Percentiles rank a stretch among this genome's conserved stretches.
These are phyloP conservation scores for Pinna nobilis DNA, from an alignment of 1,140 invertebrate genomes.

Conservation along the genomic window DNA sequence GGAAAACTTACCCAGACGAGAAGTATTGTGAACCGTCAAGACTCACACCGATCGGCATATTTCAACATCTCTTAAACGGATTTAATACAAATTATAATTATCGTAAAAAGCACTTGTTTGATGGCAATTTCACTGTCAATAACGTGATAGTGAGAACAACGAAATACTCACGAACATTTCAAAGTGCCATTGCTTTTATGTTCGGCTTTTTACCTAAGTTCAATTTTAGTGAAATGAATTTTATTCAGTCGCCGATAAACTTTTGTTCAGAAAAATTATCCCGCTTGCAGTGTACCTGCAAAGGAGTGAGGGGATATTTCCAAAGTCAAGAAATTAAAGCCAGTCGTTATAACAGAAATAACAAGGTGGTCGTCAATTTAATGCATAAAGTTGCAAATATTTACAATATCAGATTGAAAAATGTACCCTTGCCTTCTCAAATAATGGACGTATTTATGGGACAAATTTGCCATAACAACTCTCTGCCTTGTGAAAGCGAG, in stretches of 20 bases:
- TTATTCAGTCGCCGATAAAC: slow-evolving; percentile 68
- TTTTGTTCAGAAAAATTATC: slow-evolving; percentile 56
- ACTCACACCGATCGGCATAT: slow-evolving; percentile 82
- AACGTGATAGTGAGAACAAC: slow-evolving; percentile 87
- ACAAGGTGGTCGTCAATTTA: neutral
- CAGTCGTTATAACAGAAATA: neutral
- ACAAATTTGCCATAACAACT: slow-evolving; percentile 88
- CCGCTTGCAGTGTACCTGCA: slow-evolving; percentile 82
- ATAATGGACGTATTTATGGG: slow-evolving; percentile 88
- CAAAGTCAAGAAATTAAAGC: slow-evolving; percentile 30
- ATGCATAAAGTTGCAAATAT: neutral
- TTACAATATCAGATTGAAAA: neutral
- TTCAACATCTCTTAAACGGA: slow-evolving; percentile 87
- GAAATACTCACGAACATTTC: slow-evolving; percentile 89
- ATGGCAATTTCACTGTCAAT: slow-evolving; percentile 73
- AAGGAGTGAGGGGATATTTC: slow-evolving; percentile 62
- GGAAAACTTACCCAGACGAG: slow-evolving; percentile 82
- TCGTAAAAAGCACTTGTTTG: slow-evolving; percentile 77
- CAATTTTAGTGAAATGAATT: slow-evolving; percentile 75
- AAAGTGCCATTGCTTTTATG: slow-evolving; percentile 88
- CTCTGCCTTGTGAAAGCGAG: slow-evolving; percentile 81
- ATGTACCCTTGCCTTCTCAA: slow-evolving; percentile 64
- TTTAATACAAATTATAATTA: slow-evolving; percentile 83
- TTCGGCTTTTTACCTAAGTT: slow-evolving; percentile 84
- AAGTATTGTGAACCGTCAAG: slow-evolving; percentile 81